Conservation (phyloP, 2,113 vertebrate species). For the Riparia riparia region DNA sequence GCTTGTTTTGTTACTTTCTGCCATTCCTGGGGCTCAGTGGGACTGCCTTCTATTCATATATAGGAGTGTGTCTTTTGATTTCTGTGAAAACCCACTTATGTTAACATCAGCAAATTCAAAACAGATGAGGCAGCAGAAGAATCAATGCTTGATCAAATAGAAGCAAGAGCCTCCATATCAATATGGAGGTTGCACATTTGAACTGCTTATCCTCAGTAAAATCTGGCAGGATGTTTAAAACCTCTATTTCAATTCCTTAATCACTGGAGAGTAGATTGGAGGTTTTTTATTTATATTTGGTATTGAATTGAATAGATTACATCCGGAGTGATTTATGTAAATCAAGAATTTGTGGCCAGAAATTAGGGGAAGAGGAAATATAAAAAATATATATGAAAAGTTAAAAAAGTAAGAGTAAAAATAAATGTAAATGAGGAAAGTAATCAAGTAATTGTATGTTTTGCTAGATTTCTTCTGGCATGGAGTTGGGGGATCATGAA, state of each 20-base stretch:
- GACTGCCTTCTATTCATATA: neutral
- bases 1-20: neutral
- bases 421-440: neutral
- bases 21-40: neutral
- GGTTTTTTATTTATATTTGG: neutral
- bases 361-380: neutral
- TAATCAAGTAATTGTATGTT: neutral
- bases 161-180: neutral
- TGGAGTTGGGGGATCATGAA: constrained; percentile 87
- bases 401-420: neutral
- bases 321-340: neutral
- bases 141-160: neutral
- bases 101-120: neutral
- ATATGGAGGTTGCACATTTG: neutral
- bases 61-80: neutral
- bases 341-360: neutral
- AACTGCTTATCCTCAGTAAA: neutral
- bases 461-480: constrained; percentile 76
- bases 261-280: neutral
- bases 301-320: neutral
- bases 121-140: neutral
- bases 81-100: neutral
- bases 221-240: neutral
- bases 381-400: neutral
- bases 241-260: neutral